Base-by-base conservation (phyloP, 2,113 vertebrate genomes). In the Lampris megalopsis region DNA sequence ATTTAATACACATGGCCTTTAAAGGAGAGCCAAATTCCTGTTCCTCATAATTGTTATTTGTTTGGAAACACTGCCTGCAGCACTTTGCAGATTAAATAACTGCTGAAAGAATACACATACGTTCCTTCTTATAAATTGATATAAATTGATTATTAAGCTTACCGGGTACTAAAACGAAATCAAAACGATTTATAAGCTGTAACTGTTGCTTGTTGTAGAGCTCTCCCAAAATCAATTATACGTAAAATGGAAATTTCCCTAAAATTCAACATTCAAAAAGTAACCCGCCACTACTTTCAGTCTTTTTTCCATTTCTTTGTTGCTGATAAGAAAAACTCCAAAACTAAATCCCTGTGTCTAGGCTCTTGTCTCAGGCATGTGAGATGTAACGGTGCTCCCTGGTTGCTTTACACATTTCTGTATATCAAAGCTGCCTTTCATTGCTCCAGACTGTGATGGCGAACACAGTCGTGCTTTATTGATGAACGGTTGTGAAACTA, bases 341-440 rank as follows among this genome's bases (percentile, higher is more conserved):
- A 77, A 90, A 90, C 89, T 76, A 66, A 80, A 86, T 77, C 61
- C 50, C 83, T 87, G 71, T 91, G 64, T 52, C 40, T 62, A 11
- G 60, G 57, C 67, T 80, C 84, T 80, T 85, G 72, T 8, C 65
- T 73, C 40, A n/a, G 61, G 71, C 43, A 78, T 69, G 71, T 84
- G 78, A 92, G 93, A 90, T 83, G 75, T 86, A 88, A 90, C 90
- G 81, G 76, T 82, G 45, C 79, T 86, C 76, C 76, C 73, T 82
- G 54, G 83, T 80, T 88, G 83, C 92, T 88, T 88, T 88, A 92
- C 83, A 88, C 64, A 52, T 84, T 88, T 89, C 86, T 91, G 83
- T 78, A 86, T 86, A 83, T 92, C 80, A 92, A 89, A 82, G 77
- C 85, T 89, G 77, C 79, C 80, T 90, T 93, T 93, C 88, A 89